phyloP scores from a whole-genome alignment of 2,797 vertebrate genomes.

The Stomatorhinus walkeri region DNA sequence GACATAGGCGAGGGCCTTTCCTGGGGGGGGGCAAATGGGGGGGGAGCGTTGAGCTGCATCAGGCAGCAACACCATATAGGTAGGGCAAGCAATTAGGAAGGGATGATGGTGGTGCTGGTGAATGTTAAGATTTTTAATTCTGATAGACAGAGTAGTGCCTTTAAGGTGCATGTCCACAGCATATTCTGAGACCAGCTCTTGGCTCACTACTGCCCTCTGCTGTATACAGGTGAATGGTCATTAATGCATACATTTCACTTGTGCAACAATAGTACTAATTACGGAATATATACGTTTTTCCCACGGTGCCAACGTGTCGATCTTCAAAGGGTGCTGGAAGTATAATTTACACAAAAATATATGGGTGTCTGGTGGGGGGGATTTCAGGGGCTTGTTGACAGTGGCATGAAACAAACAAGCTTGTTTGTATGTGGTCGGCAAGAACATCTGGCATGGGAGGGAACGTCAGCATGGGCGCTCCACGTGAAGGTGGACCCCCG shows the following conservation, averaged over 20 bases:
- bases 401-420: neutral
- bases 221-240: neutral
- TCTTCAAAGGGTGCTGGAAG: neutral
- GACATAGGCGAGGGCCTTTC: constrained; percentile 85
- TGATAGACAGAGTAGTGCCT: neutral
- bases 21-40: constrained; percentile 55
- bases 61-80: neutral
- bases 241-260: neutral
- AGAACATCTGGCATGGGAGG: constrained; percentile 37
- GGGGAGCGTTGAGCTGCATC: constrained; percentile 23
- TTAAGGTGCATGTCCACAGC: neutral
- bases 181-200: neutral
- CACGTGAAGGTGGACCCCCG: constrained; percentile 37
- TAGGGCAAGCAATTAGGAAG: neutral
- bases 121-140: neutral
- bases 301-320: neutral
- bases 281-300: neutral
- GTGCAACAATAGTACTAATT: neutral
- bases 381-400: neutral
- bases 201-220: neutral
- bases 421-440: neutral
- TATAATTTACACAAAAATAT: neutral
- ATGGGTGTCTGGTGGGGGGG: neutral
- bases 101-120: neutral
- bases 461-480: constrained; percentile 34